phyloP scores from a whole-genome alignment of 1,140 invertebrate genomes.

The Atta colombica region DNA sequence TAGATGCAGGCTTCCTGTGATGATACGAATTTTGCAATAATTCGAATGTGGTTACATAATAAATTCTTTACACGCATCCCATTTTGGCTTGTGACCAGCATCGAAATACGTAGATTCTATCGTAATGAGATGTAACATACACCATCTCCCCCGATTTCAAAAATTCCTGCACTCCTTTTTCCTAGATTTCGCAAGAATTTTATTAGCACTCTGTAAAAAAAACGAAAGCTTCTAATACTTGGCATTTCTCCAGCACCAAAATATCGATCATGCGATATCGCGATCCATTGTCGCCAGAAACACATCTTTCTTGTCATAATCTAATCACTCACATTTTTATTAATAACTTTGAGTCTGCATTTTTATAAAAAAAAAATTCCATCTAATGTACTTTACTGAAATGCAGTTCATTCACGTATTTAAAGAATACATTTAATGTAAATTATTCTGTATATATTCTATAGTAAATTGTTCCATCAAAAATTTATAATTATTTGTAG shows the following conservation, averaged over 20 bases:
- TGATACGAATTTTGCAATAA: conserved; percentile 71
- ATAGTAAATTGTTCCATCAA: not conserved
- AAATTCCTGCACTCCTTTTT: conserved; percentile 44
- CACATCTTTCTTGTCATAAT: not conserved
- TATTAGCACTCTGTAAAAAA: conserved; percentile 13
- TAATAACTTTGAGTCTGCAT: not conserved
- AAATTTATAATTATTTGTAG: not conserved
- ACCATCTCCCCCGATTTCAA: conserved; percentile 59
- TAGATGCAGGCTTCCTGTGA: conserved; percentile 48
- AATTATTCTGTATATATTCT: no score
- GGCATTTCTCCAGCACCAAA: conserved; percentile 44
- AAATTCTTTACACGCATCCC: conserved; percentile 70
- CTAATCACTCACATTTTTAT: not conserved
- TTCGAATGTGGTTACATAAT: conserved; percentile 69
- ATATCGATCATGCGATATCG: conserved; percentile 50
- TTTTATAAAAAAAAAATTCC: not conserved
- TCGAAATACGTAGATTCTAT: conserved; percentile 76
- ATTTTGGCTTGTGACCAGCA: conserved; percentile 74
- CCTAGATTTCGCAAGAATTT: conserved; percentile 52
- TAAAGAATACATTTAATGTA: not conserved
- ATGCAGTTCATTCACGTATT: not conserved
- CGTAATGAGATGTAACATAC: conserved; percentile 71
- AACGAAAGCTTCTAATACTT: conserved; percentile 34
- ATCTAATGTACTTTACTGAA: conserved; percentile 7
- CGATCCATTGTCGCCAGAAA: conserved; percentile 17